Base-by-base conservation (phyloP, 2,797 vertebrate species). In the Chelon labrosus region DNA sequence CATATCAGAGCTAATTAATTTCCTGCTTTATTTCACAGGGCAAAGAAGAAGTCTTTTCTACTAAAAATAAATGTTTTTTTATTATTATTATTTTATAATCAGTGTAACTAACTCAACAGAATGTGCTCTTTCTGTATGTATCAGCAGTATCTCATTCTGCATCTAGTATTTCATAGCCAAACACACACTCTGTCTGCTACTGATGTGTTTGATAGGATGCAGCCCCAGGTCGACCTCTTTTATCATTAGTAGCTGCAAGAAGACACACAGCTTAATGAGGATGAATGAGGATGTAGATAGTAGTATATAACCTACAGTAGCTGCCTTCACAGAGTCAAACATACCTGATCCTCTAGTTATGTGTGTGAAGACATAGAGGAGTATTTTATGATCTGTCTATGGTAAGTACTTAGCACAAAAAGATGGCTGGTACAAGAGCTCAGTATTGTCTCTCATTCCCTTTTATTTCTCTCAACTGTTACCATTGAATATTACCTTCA, bases 311-410 rank as follows among this genome's bases (percentile, higher is more conserved):
- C 25, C 25, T 27, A 27, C 25, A 27, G 25, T 27, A 27, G 25
- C 25, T 27, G 4, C 25, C 25, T 3, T 27, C 25, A 27, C 25
- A 3, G 25, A 27, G 2, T 27, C 4, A 27, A 2, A 27, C 25
- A 27, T 27, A 27, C 25, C 25, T 27, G 25, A 27, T 27, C 25
- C 25, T 57, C 5, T 27, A 20, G 17, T 67, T 60, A 62, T 79
- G 44, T 50, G 42, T 55, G 38, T 31, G 44, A 53, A 31, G 65
- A 76, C 73, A 51, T 54, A 27, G 66, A 65, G 16, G 38, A 73
- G 71, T 61, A 62, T 66, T 77, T 83, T 69, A 77, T 66, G 81
- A 83, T 85, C 57, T 81, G 74, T 85, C 56, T 55, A 61, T 71
- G 76, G 78, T 69, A 85, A 76, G 76, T 67, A 81, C 61, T 77